Conservation (phyloP, 1,140 invertebrate genomes). For the Drosophila novamexicana region DNA sequence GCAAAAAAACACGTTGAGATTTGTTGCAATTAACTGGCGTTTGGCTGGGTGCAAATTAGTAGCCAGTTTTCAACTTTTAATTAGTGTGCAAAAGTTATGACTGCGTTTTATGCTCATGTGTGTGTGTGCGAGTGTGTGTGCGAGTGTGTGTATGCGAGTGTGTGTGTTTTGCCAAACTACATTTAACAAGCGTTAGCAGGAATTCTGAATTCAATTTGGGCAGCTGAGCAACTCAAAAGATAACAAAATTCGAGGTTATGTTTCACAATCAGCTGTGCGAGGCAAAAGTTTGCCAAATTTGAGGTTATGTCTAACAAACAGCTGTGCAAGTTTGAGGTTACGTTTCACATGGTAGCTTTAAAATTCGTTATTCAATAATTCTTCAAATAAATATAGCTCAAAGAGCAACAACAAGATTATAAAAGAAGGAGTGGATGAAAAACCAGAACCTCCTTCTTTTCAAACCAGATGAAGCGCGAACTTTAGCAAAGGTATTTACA, state of each 20-base stretch:
- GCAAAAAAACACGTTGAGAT: slow-evolving; percentile 24
- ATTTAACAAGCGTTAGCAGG: slow-evolving; percentile 14
- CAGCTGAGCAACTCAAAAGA: background rate
- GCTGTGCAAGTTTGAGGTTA: background rate
- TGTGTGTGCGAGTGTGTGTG: slow-evolving; percentile 3
- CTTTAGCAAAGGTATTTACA: no score
- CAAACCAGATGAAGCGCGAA: no score
- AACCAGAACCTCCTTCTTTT: no score
- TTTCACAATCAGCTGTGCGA: background rate
- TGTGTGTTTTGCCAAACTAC: slow-evolving; percentile 7
- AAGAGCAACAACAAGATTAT: no score
- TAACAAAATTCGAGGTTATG: background rate
- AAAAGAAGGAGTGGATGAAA: no score
- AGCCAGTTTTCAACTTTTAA: slow-evolving; percentile 70
- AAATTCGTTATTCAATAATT: background rate
- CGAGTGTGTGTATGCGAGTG: background rate
- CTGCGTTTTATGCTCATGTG: slow-evolving; percentile 19
- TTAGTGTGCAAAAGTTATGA: slow-evolving; percentile 63
- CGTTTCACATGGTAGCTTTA: background rate
- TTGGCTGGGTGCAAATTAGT: slow-evolving; percentile 44
- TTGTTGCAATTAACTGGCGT: slow-evolving; percentile 54
- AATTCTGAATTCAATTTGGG: slow-evolving; percentile 9
- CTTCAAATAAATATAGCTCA: no score
- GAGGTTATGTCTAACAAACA: background rate
- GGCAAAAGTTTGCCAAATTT: background rate